phyloP scores from a whole-genome alignment of 2,888 invertebrate genomes.

The Hoplodrina ambigua region DNA sequence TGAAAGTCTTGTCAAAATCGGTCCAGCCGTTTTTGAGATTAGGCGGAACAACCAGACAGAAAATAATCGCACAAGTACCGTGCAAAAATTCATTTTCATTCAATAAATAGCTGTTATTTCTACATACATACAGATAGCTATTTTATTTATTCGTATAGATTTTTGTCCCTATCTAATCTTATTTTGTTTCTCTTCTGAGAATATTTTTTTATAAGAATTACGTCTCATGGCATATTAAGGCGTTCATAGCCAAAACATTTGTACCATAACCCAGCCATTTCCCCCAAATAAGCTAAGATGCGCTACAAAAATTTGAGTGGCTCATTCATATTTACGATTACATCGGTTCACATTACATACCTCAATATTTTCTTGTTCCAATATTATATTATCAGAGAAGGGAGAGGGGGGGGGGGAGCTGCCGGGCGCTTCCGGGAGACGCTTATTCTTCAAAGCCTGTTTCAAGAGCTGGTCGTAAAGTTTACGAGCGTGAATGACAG shows the following conservation, averaged over 20 bases:
- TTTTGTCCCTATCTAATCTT: background rate
- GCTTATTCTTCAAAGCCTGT: constrained; percentile 70
- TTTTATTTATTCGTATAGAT: no score
- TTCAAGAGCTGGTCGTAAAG: constrained; percentile 72
- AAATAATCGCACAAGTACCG: background rate
- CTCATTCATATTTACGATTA: constrained; percentile 73
- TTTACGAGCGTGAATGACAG: constrained; percentile 75
- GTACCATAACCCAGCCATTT: constrained; percentile 28
- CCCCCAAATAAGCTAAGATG: constrained; percentile 52
- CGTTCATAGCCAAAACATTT: constrained; percentile 16
- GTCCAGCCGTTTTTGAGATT: no score
- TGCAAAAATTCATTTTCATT: background rate
- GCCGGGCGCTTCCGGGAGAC: constrained; percentile 57
- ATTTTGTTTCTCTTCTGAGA: background rate
- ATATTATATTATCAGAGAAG: constrained; percentile 70
- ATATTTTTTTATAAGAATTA: background rate
- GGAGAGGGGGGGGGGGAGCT: constrained; percentile 22
- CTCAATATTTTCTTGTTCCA: constrained; percentile 72
- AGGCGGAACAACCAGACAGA: no score
- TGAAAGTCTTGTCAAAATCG: no score
- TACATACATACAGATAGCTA: no score
- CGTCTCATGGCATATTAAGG: constrained; percentile 1
- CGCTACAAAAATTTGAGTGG: constrained; percentile 69
- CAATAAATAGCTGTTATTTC: background rate
- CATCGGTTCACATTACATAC: constrained; percentile 69